These are phyloP conservation scores for Alligator mississippiensis DNA, from an alignment of 2,113 vertebrate genomes.

Conservation along the genomic window DNA sequence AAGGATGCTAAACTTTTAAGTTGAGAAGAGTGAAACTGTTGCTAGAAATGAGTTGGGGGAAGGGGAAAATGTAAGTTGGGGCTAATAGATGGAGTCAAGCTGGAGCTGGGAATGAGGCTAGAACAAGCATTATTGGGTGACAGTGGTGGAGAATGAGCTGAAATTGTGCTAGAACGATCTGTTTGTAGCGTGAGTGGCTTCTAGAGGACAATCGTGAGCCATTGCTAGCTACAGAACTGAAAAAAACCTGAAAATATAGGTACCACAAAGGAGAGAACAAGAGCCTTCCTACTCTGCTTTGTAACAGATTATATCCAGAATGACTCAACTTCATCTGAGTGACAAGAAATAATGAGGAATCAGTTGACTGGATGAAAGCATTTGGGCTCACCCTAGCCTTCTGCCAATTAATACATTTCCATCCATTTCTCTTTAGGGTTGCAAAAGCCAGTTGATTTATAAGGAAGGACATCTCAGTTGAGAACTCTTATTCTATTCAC, in stretches of 20 bases:
- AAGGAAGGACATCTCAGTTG: no score
- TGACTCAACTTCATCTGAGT: background rate
- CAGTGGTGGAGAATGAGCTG: background rate
- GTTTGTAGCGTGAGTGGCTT: accelerated
- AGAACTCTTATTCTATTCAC: no score
- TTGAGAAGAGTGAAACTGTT: background rate
- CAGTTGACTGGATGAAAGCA: no score
- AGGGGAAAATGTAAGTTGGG: background rate
- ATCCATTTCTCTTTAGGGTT: no score
- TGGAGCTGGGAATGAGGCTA: background rate
- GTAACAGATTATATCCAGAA: background rate
- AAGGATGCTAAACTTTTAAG: background rate
- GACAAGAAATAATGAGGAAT: no score
- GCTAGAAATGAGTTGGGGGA: background rate
- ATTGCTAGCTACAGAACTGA: background rate
- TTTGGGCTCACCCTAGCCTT: no score
- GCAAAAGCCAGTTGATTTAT: no score
- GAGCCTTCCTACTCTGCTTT: background rate
- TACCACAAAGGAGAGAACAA: background rate
- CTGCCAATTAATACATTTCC: no score
- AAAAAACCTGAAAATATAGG: accelerated
- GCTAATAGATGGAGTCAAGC: background rate
- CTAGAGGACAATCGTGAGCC: no score
- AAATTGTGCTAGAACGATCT: background rate
- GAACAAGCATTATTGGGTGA: background rate